Base-by-base conservation (phyloP, 2,113 vertebrate species). In the Anthoscopus minutus region DNA sequence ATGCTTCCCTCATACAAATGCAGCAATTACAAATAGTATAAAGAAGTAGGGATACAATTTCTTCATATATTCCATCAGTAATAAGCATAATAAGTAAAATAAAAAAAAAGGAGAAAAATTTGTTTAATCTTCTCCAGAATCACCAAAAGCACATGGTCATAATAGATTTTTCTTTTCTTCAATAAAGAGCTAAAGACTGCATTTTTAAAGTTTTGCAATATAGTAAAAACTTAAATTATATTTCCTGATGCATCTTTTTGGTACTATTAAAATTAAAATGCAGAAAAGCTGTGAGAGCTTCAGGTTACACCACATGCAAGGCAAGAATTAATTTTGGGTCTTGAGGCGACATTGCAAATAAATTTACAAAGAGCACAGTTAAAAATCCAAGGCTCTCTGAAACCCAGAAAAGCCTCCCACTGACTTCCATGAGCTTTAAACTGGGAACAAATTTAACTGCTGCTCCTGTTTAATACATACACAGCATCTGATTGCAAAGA, bases 21-120 rank as follows among this genome's bases (percentile, higher is more conserved):
- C 19, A 67, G 33, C n/a, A 31, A 64, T 67, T 62, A 71, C 20
- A 67, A 76, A 56, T 5, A 66, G 10, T 9, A 33, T 7, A 62
- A 38, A 6, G 23, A 91, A 50, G 13, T 6, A 65, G 14, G 13
- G 6, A 11, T 74, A 78, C 4, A 7, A 14, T 23, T 77, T 92
- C 57, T 47, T 6, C 15, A 37, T 24, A 16, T 13, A 58, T 23
- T 73, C 20, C 21, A 78, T 27, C 23, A 15, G 60, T 10, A 70
- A 67, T 21, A 69, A 57, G 8, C 14, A 47, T 42, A n/a, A n/a
- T n/a, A n/a, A n/a, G n/a, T n/a, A n/a, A n/a, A n/a, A n/a, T n/a
- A n/a, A 80, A 44, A 44, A 45, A 28, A 3, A 8, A 1, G 3
- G 2, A 3, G 5, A 2, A 3, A 9, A 66, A 65, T 4, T 21